A percentile compares a stretch with the other conserved stretches of the same genome.
phyloP scores from a whole-genome alignment of 2,888 invertebrate genomes.

The Apantesis nais region DNA sequence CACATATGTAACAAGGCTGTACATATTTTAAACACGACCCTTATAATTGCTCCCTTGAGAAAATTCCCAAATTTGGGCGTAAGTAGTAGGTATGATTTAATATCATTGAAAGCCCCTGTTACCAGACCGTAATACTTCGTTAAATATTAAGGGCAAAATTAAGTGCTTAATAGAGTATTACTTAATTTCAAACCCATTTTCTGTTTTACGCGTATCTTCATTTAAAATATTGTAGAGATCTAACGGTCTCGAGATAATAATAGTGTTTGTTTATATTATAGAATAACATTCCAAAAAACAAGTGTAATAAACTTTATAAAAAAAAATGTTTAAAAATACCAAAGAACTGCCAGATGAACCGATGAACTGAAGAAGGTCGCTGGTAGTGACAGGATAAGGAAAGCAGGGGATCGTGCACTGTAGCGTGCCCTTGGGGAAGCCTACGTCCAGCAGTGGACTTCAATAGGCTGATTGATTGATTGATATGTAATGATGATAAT shows the following conservation, averaged over 20 bases:
- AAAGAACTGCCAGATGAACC: no score
- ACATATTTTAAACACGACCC: constrained; percentile 31
- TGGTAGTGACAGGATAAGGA: no score
- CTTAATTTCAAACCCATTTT: constrained; percentile 16
- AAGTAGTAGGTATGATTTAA: constrained; percentile 30
- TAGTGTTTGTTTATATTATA: background rate
- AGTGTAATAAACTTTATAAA: no score
- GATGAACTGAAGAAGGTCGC: no score
- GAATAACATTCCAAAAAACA: background rate
- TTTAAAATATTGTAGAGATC: background rate
- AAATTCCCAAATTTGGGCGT: constrained; percentile 22
- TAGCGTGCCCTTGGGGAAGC: no score
- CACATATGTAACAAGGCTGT: constrained; percentile 10
- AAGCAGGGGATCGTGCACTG: no score
- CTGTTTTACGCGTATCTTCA: background rate
- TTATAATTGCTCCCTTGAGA: constrained; percentile 28
- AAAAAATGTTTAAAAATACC: no score
- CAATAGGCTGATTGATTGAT: no score
- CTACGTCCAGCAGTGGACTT: no score
- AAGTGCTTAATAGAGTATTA: constrained; percentile 17
- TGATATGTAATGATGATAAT: no score
- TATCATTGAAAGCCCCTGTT: constrained; percentile 26
- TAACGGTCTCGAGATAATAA: background rate
- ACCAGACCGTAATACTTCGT: constrained; percentile 26
- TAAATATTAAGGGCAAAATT: constrained; percentile 13